Evolutionary conservation across 2,888 invertebrate genomes (phyloP).

Genomic region (Scaptomyza caliginosa): DNA sequence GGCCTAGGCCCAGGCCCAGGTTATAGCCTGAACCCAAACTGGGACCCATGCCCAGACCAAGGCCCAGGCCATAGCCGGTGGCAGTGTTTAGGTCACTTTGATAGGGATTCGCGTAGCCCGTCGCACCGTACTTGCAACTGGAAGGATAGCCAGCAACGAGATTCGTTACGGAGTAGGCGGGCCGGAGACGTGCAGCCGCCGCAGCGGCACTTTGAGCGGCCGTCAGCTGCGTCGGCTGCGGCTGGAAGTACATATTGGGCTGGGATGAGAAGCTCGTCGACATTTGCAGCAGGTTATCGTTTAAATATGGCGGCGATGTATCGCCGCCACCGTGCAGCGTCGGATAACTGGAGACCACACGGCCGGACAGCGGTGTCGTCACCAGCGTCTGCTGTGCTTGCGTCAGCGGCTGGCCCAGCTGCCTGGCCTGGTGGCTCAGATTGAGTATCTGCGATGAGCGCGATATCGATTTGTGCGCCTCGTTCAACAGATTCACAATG

Average conservation of each 20-base stretch:
- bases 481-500: conserved; percentile 83
- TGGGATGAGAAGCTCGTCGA: conserved; percentile 84
- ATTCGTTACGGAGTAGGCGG: conserved; percentile 83
- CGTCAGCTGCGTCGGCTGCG: conserved; percentile 70
- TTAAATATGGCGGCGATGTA: conserved; percentile 82
- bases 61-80: conserved; percentile 49
- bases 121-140: conserved; percentile 63
- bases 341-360: conserved; percentile 83
- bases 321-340: conserved; percentile 81
- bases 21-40: conserved; percentile 29
- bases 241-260: conserved; percentile 84
- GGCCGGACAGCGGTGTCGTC: conserved; percentile 80
- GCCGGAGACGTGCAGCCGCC: conserved; percentile 79
- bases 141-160: conserved; percentile 77
- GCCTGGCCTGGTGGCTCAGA: conserved; percentile 82
- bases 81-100: conserved; percentile 65
- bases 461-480: conserved; percentile 84
- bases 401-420: conserved; percentile 64
- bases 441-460: conserved; percentile 84
- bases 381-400: conserved; percentile 37
- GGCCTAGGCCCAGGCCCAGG: conserved; percentile 38
- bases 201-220: conserved; percentile 70
- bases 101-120: conserved; percentile 78
- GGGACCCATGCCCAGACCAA: conserved; percentile 35
- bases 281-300: conserved; percentile 84